Percentiles rank a stretch among this genome's conserved stretches.
Conservation (phyloP, 2,113 vertebrate species). For the Silurus glanis region DNA sequence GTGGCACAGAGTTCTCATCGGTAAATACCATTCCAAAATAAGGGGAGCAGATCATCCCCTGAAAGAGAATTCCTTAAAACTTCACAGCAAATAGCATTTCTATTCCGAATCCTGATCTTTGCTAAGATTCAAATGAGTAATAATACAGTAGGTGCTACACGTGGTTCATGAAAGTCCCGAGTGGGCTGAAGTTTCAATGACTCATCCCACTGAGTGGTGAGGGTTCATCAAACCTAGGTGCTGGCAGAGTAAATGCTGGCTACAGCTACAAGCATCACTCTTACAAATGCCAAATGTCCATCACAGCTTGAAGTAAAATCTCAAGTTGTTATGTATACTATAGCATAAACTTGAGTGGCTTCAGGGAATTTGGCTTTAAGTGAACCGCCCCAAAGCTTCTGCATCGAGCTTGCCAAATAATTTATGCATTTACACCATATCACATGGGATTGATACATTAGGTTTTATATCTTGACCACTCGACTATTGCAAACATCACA, state of each 20-base stretch:
- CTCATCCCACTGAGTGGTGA: constrained; percentile 12
- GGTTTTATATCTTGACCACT: background rate
- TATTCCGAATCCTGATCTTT: constrained; percentile 31
- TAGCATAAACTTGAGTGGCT: constrained; percentile 32
- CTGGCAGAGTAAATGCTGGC: background rate
- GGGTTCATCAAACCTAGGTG: background rate
- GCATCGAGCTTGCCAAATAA: background rate
- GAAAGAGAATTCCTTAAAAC: background rate
- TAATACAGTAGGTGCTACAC: background rate
- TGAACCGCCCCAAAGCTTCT: constrained; percentile 23
- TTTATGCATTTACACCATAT: background rate
- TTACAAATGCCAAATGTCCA: constrained; percentile 32
- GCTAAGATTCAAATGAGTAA: constrained; percentile 27
- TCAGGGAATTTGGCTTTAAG: background rate
- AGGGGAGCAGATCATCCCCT: background rate
- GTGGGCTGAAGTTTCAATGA: constrained; percentile 35
- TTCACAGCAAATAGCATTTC: background rate
- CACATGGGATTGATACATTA: background rate
- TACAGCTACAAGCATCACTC: background rate
- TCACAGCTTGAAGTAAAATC: constrained; percentile 38
- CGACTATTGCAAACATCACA: background rate
- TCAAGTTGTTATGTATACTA: constrained; percentile 37
- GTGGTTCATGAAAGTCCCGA: constrained; percentile 12
- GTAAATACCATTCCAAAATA: background rate
- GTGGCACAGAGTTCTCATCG: too few species aligned